These are phyloP conservation scores for Hyla sarda DNA, from an alignment of 2,113 vertebrate genomes.

Conservation along the genomic window DNA sequence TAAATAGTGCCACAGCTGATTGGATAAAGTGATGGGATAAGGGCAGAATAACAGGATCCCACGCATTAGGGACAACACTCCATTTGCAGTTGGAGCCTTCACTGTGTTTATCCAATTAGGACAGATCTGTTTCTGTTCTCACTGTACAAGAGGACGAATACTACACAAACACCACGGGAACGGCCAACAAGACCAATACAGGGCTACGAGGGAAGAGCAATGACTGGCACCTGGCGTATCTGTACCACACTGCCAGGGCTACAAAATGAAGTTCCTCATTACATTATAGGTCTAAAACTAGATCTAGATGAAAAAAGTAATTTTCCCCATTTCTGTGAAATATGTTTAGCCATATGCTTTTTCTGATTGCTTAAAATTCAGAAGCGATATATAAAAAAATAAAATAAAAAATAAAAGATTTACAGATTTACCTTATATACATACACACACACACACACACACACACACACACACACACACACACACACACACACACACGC, in stretches of 20 bases:
- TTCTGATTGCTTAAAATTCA: too few species aligned
- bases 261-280: too few species aligned
- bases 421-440: too few species aligned
- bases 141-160: slow-evolving; percentile 65
- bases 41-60: slow-evolving; percentile 66
- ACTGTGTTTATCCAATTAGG: slow-evolving; percentile 77
- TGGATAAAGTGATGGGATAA: slow-evolving; percentile 64
- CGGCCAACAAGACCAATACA: neutral
- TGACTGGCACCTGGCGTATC: neutral
- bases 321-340: too few species aligned
- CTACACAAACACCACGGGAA: neutral
- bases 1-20: slow-evolving; percentile 60
- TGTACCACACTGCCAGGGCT: neutral
- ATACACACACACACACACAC: too few species aligned
- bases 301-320: too few species aligned
- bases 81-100: slow-evolving; percentile 75
- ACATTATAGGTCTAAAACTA: too few species aligned
- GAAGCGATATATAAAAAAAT: too few species aligned
- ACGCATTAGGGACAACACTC: slow-evolving; percentile 71
- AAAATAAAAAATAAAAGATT: too few species aligned
- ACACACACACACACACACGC: too few species aligned
- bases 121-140: slow-evolving; percentile 70
- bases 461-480: too few species aligned
- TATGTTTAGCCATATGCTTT: too few species aligned
- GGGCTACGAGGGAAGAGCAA: neutral